Base-by-base conservation (phyloP, 2,113 vertebrate genomes). In the Osmerus mordax region DNA sequence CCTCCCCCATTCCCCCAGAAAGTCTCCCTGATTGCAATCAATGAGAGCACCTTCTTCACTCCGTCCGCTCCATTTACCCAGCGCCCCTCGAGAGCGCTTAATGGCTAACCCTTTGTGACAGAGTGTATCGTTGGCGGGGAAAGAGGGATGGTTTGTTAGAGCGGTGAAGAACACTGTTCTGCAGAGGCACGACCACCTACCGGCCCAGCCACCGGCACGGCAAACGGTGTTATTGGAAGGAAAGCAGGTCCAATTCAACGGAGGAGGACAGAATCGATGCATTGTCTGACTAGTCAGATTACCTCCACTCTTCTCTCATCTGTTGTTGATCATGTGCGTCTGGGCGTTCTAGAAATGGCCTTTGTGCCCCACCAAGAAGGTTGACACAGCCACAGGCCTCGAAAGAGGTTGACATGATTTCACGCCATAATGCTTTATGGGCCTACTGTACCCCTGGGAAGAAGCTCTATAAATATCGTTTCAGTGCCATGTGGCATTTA, bases 1-100 rank as follows among this genome's bases (percentile, higher is more conserved):
- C 7, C 14, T 18, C 6, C 68, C 29, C 4, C 54, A 55, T 23
- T 56, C 54, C 54, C 54, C 54, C 68, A 25, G 32, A 29, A 64
- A 28, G 56, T 56, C 55, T 65, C 66, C 76, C 71, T 87, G 81
- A 87, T 87, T 85, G 86, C 83, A 87, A 87, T 87, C 86, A 87
- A 74, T 82, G 78, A 73, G 69, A 83, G 58, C 64, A 61, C 68
- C 63, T 76, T 76, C 76, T 11, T 76, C 78, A 85, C 74, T 79
- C 76, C 74, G 60, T 71, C 75, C 60, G 70, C 75, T 79, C 74
- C 21, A 56, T 77, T 84, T 82, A 55, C 21, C 61, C 65, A 19
- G 54, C 36, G 70, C 78, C 70, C 66, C 56, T 72, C 69, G 68
- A 81, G 75, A 75, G 41, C 62, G 29, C 71, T 78, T 78, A 77